Conservation (phyloP, 2,888 invertebrate genomes). For the Dasypogon diadema region DNA sequence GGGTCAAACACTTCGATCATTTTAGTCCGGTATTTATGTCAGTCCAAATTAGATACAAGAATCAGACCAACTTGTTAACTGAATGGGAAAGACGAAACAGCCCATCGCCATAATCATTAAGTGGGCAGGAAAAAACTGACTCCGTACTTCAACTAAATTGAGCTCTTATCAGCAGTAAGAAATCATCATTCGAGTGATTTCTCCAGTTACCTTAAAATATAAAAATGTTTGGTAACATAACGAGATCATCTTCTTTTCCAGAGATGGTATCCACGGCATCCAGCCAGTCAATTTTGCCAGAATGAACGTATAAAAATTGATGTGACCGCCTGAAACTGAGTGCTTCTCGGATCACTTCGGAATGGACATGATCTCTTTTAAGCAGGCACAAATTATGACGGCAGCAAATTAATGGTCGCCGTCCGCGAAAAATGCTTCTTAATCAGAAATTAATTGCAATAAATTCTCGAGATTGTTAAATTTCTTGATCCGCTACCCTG, state of each 20-base stretch:
- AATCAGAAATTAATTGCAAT: conserved; percentile 52
- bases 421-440: conserved; percentile 46
- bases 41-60: conserved; percentile 43
- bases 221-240: conserved; percentile 32
- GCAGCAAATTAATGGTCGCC: conserved; percentile 48
- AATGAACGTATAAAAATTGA: conserved; percentile 49
- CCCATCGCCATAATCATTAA: conserved; percentile 44
- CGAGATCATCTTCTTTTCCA: conserved; percentile 32
- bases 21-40: conserved; percentile 42
- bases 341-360: not conserved
- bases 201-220: conserved; percentile 21
- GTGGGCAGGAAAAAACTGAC: conserved; percentile 20
- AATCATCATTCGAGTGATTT: conserved; percentile 47
- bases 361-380: conserved; percentile 41
- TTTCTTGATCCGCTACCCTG: conserved; percentile 19
- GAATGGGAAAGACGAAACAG: conserved; percentile 29
- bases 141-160: conserved; percentile 27
- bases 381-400: conserved; percentile 46
- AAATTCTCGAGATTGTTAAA: conserved; percentile 42
- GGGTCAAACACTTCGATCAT: conserved; percentile 43
- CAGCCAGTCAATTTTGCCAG: conserved; percentile 29
- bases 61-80: conserved; percentile 40
- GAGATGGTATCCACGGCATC: conserved; percentile 26
- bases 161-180: conserved; percentile 46
- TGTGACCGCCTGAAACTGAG: conserved; percentile 44